A percentile compares a stretch with the other conserved stretches of the same genome.
phyloP scores from a whole-genome alignment of 2,888 invertebrate species.

The Notodonta dromedarius region DNA sequence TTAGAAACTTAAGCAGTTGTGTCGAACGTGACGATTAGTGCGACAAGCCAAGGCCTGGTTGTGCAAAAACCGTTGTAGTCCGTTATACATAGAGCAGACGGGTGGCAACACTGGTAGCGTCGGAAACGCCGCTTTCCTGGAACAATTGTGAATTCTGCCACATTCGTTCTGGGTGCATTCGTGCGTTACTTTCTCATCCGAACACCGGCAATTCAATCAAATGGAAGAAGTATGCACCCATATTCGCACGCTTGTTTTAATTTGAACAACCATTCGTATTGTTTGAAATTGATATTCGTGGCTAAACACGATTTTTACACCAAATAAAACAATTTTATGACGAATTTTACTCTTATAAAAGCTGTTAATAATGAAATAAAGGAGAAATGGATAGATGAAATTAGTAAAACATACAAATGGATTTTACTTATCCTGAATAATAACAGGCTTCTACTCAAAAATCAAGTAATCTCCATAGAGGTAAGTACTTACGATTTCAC shows the following conservation, averaged over 20 bases:
- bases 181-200: slow-evolving; percentile 65
- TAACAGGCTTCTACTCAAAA: no score
- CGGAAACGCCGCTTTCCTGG: slow-evolving; percentile 59
- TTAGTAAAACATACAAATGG: no score
- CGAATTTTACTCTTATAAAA: no score
- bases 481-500: no score
- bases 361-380: no score
- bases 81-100: slow-evolving; percentile 63
- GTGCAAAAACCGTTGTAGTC: slow-evolving; percentile 72
- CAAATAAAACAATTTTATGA: no score
- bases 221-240: slow-evolving; percentile 46
- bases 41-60: slow-evolving; percentile 63
- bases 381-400: no score
- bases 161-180: slow-evolving; percentile 63
- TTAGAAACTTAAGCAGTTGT: slow-evolving; percentile 56
- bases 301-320: no score
- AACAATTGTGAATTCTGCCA: slow-evolving; percentile 66
- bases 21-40: slow-evolving; percentile 54
- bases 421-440: no score
- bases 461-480: no score
- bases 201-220: slow-evolving; percentile 58
- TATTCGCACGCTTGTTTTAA: slow-evolving; percentile 24
- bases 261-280: neutral
- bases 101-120: slow-evolving; percentile 36
- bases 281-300: neutral